Evolutionary conservation across 2,113 vertebrate species (phyloP).

Genomic region (Promerops cafer): DNA sequence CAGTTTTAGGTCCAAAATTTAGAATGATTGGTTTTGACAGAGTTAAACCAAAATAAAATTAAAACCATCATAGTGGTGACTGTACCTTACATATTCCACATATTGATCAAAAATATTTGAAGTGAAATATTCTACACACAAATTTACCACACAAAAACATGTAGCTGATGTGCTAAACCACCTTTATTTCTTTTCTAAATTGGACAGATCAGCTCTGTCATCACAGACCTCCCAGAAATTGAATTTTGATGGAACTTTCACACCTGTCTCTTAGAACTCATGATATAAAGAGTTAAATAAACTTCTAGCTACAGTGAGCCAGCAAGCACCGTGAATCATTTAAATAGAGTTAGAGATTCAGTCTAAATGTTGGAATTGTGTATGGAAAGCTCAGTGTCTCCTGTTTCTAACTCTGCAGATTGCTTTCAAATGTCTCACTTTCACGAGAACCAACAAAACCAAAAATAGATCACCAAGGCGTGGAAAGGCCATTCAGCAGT

Average conservation of each 20-base stretch:
- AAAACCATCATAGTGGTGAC: accelerated
- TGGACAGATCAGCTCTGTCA: neutral
- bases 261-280: neutral
- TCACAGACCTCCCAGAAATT: neutral
- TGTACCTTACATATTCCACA: accelerated
- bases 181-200: neutral
- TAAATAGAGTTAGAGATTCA: neutral
- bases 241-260: neutral
- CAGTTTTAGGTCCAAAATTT: neutral
- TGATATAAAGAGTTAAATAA: neutral
- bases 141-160: neutral
- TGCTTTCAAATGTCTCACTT: neutral
- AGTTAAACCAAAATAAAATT: neutral
- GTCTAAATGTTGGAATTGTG: neutral
- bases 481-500: neutral
- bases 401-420: neutral
- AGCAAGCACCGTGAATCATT: neutral
- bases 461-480: neutral
- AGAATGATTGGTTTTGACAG: neutral
- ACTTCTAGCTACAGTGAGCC: neutral
- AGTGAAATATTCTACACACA: neutral
- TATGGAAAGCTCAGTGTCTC: neutral
- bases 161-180: neutral
- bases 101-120: neutral
- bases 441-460: neutral